Conservation (phyloP, 1,140 invertebrate genomes). For the Thaumatotibia leucotreta region DNA sequence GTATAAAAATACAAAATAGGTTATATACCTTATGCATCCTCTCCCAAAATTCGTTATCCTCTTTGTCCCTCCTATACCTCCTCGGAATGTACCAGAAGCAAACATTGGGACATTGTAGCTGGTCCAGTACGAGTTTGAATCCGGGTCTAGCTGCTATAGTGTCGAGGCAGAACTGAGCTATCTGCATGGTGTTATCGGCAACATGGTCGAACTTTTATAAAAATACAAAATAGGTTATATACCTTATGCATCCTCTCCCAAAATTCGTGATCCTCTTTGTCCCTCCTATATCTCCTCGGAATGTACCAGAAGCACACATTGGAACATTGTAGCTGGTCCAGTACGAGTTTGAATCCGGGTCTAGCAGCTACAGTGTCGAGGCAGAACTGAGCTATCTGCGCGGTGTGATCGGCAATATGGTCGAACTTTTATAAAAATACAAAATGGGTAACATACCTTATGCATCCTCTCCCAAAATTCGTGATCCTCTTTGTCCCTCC, state of each 20-base stretch:
- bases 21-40: constrained; percentile 81
- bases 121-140: constrained; percentile 79
- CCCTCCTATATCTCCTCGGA: constrained; percentile 82
- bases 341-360: constrained; percentile 80
- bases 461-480: constrained; percentile 84
- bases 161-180: constrained; percentile 77
- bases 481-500: constrained; percentile 77
- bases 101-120: constrained; percentile 87
- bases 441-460: constrained; percentile 65
- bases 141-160: constrained; percentile 71
- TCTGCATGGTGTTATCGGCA: constrained; percentile 81
- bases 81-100: constrained; percentile 96
- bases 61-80: constrained; percentile 80
- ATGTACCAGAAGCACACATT: constrained; percentile 97
- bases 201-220: no score
- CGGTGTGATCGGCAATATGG: constrained; percentile 80
- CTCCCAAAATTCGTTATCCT: constrained; percentile 82
- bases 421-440: constrained; percentile 15
- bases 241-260: constrained; percentile 81
- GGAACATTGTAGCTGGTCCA: constrained; percentile 81
- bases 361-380: constrained; percentile 61
- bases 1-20: no score
- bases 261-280: constrained; percentile 81
- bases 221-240: constrained; percentile 33
- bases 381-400: constrained; percentile 80